phyloP scores from a whole-genome alignment of 2,888 invertebrate genomes.

The Lapara coniferarum region DNA sequence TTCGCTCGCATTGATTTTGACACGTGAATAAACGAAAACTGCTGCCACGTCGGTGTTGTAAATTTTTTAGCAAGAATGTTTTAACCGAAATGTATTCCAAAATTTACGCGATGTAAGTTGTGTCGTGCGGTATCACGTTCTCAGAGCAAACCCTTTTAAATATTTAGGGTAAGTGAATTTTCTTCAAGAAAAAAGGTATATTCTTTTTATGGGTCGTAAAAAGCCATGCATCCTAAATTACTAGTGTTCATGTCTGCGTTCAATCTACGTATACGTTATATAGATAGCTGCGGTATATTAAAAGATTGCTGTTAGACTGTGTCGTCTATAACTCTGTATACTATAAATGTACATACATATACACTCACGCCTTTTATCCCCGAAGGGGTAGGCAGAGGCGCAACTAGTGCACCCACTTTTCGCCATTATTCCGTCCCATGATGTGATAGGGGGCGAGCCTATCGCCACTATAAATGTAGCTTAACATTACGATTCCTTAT shows the following conservation, averaged over 20 bases:
- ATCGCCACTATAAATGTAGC: too few species aligned
- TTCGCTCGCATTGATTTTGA: conserved; percentile 40
- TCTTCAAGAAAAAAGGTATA: conserved; percentile 47
- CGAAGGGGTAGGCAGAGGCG: too few species aligned
- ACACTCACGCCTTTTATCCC: too few species aligned
- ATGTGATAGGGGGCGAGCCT: too few species aligned
- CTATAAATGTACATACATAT: too few species aligned
- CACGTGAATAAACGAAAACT: conserved; percentile 27
- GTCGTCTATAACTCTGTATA: too few species aligned
- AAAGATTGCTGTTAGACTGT: not conserved
- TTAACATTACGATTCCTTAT: too few species aligned
- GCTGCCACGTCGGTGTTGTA: conserved; percentile 21
- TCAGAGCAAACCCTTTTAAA: conserved; percentile 48
- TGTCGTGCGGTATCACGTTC: conserved; percentile 36
- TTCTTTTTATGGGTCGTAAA: conserved; percentile 61
- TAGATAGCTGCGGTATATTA: not conserved
- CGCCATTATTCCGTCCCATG: too few species aligned
- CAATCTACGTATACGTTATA: not conserved
- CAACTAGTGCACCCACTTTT: too few species aligned
- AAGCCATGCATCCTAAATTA: conserved; percentile 54
- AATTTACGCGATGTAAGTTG: conserved; percentile 45
- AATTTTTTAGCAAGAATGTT: not conserved
- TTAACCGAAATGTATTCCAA: conserved; percentile 30
- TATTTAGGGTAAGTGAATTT: conserved; percentile 55
- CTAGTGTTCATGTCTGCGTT: conserved; percentile 35